A percentile compares a stretch with the other conserved stretches of the same genome.
phyloP scores from a whole-genome alignment of 2,797 vertebrate species.

The Sus cebifrons region DNA sequence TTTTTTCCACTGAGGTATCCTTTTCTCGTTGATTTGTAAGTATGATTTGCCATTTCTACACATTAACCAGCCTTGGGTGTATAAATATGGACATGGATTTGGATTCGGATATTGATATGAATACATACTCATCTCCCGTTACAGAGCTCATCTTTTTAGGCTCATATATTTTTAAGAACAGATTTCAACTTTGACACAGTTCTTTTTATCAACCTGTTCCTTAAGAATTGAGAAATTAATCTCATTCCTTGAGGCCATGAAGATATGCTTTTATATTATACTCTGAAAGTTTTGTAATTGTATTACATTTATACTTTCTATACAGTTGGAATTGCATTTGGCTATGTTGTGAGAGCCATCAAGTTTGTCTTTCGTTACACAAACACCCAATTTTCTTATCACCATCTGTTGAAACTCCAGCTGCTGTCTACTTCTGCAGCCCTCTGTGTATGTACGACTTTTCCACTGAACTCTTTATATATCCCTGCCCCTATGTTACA shows the following conservation, averaged over 20 bases:
- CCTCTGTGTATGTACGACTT: neutral
- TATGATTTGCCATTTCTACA: neutral
- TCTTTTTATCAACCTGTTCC: neutral
- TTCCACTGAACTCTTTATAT: neutral
- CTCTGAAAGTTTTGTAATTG: neutral
- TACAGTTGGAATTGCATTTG: neutral
- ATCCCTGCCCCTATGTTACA: neutral
- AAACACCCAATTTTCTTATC: neutral
- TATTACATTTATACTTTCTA: neutral
- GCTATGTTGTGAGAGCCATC: neutral
- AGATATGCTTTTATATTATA: neutral
- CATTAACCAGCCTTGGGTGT: neutral
- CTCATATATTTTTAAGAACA: neutral
- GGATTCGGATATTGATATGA: no score
- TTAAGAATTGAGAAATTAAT: neutral
- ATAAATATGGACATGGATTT: neutral
- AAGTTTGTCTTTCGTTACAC: neutral
- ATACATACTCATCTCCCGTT: neutral
- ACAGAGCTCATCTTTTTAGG: neutral
- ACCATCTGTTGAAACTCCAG: neutral
- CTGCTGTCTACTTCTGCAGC: neutral
- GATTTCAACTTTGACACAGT: neutral
- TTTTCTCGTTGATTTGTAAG: neutral
- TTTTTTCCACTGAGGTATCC: neutral
- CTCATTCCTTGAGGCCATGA: neutral